A percentile compares a stretch with the other conserved stretches of the same genome.
phyloP scores from a whole-genome alignment of 2,113 vertebrate species.

The Podarcis cretensis region DNA sequence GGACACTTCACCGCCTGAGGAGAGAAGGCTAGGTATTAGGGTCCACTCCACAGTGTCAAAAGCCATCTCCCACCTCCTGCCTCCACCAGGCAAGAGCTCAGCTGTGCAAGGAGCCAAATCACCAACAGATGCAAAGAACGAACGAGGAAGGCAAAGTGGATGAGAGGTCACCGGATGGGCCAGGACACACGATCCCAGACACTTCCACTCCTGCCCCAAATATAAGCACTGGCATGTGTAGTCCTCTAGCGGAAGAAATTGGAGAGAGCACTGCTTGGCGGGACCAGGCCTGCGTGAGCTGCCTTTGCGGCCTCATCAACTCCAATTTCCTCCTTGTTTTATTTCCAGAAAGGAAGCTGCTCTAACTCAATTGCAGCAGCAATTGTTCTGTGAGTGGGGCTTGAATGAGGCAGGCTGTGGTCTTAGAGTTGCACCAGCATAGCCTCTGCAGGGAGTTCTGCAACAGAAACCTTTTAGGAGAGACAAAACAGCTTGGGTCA shows the following conservation, averaged over 20 bases:
- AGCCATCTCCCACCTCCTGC: background rate
- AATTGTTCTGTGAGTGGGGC: background rate
- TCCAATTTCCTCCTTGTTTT: background rate
- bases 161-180: background rate
- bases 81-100: background rate
- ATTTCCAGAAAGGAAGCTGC: background rate
- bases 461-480: background rate
- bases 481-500: background rate
- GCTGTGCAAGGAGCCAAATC: background rate
- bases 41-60: rapidly evolving
- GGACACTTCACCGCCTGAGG: slow-evolving; percentile 88
- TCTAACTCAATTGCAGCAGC: background rate
- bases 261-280: background rate
- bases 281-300: background rate
- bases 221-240: background rate
- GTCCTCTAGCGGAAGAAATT: background rate
- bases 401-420: background rate
- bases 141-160: background rate
- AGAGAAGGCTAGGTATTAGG: background rate
- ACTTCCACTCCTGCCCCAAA: background rate
- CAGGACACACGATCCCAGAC: background rate
- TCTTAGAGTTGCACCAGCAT: too few relatives aligned
- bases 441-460: background rate
- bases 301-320: background rate
- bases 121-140: too few relatives aligned